A percentile compares a stretch with the other conserved stretches of the same genome.
Evolutionary conservation across 2,888 invertebrate genomes (phyloP).

Genomic region (Artemia sp.): DNA sequence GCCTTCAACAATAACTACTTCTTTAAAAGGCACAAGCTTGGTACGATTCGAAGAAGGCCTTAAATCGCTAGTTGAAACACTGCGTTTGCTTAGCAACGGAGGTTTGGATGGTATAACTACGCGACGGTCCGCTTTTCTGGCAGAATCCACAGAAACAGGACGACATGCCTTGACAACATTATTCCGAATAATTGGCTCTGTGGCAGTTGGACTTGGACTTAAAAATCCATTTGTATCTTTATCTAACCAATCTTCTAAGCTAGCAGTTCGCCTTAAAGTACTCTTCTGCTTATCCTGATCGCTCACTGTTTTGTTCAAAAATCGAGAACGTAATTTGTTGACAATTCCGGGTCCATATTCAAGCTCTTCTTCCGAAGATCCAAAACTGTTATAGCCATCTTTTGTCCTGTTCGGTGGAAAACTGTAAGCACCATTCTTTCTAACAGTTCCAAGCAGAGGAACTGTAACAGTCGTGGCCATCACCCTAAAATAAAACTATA

Average conservation of each 20-base stretch:
- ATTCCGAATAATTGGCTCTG: background rate
- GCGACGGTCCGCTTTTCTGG: slow-evolving; percentile 26
- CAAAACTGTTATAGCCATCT: background rate
- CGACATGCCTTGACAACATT: background rate
- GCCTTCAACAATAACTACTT: slow-evolving; percentile 10
- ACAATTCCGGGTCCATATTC: slow-evolving; percentile 84
- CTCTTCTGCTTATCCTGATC: slow-evolving; percentile 43
- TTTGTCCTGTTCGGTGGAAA: too few relatives aligned
- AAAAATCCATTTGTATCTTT: slow-evolving; percentile 34
- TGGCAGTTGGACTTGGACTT: background rate
- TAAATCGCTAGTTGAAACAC: slow-evolving; percentile 27
- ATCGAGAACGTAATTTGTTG: slow-evolving; percentile 65
- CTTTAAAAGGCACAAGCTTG: slow-evolving; percentile 10
- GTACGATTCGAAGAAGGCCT: slow-evolving; percentile 20
- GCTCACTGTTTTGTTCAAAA: slow-evolving; percentile 64
- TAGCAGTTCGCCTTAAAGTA: slow-evolving; percentile 54
- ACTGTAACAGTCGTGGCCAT: too few relatives aligned
- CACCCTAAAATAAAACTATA: too few relatives aligned
- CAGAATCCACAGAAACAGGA: background rate
- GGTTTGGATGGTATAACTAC: slow-evolving; percentile 24
- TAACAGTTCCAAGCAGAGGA: too few relatives aligned
- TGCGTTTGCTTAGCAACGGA: slow-evolving; percentile 30
- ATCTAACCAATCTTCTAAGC: slow-evolving; percentile 66
- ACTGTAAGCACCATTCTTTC: too few relatives aligned
- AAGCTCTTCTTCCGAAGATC: slow-evolving; percentile 44